Conservation (phyloP, 2,888 invertebrate genomes). For the Sminthurinus aureus region DNA sequence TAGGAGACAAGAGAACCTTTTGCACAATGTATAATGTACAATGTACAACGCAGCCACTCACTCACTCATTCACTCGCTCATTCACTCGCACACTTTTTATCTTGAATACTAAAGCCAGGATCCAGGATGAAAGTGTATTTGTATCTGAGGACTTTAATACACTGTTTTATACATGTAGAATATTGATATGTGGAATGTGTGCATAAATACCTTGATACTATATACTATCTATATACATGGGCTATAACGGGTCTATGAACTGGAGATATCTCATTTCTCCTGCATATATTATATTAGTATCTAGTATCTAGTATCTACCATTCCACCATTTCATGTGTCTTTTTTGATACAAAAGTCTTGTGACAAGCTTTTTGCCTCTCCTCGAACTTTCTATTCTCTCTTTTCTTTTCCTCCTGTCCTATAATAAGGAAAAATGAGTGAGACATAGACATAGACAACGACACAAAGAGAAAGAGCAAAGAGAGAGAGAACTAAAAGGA, state of each 20-base stretch:
- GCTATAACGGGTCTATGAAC: not conserved
- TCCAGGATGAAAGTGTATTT: no score
- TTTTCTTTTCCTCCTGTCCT: conserved; percentile 12
- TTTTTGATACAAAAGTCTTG: conserved; percentile 24
- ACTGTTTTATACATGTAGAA: no score
- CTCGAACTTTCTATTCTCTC: conserved; percentile 32
- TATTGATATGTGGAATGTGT: not conserved
- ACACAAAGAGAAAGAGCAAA: not conserved
- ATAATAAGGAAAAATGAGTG: conserved; percentile 13
- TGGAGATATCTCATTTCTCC: not conserved
- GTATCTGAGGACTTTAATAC: no score
- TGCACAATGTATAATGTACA: not conserved
- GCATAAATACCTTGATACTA: not conserved
- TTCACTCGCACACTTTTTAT: not conserved
- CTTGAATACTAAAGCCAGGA: not conserved
- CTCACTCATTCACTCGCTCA: not conserved
- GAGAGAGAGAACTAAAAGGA: not conserved
- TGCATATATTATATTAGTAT: conserved; percentile 22
- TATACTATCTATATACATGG: no score
- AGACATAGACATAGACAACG: conserved; percentile 16
- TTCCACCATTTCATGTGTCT: conserved; percentile 5
- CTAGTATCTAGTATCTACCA: no score
- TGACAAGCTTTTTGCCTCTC: conserved; percentile 26
- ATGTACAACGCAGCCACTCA: not conserved
- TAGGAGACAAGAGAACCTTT: not conserved